A percentile compares a stretch with the other conserved stretches of the same genome.
Evolutionary conservation across 2,888 invertebrate species (phyloP).

Genomic region (Osmoderma eremita): DNA sequence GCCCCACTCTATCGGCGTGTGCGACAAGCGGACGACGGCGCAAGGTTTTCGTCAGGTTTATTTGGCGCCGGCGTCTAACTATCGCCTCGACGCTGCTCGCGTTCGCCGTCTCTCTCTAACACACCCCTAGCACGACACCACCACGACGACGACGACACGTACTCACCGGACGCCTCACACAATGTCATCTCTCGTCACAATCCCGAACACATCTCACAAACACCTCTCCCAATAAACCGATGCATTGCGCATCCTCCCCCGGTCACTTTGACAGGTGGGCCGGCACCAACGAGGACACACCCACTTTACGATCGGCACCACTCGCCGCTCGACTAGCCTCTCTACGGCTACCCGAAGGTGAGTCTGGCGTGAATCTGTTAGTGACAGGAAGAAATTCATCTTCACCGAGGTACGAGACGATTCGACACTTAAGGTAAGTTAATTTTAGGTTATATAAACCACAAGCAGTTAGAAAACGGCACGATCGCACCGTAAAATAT

Average conservation of each 20-base stretch:
- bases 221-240: conserved; percentile 52
- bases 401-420: background rate
- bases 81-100: conserved; percentile 43
- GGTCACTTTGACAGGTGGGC: conserved; percentile 64
- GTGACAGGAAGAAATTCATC: background rate
- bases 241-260: conserved; percentile 60
- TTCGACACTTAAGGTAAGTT: background rate
- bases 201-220: conserved; percentile 58
- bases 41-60: conserved; percentile 61
- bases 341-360: conserved; percentile 56
- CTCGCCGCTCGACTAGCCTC: conserved; percentile 57
- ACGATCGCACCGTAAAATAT: background rate
- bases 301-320: conserved; percentile 58
- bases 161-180: conserved; percentile 50
- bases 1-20: conserved; percentile 54
- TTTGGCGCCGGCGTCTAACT: conserved; percentile 60
- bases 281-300: conserved; percentile 53
- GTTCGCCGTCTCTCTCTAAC: conserved; percentile 40
- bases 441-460: background rate
- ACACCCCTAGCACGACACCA: conserved; percentile 41
- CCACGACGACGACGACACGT: conserved; percentile 36
- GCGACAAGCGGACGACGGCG: conserved; percentile 53
- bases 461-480: background rate
- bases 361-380: conserved; percentile 54
- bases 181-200: conserved; percentile 64